Base-by-base conservation (phyloP, 1,140 invertebrate genomes). In the Lasioglossum albipes region DNA sequence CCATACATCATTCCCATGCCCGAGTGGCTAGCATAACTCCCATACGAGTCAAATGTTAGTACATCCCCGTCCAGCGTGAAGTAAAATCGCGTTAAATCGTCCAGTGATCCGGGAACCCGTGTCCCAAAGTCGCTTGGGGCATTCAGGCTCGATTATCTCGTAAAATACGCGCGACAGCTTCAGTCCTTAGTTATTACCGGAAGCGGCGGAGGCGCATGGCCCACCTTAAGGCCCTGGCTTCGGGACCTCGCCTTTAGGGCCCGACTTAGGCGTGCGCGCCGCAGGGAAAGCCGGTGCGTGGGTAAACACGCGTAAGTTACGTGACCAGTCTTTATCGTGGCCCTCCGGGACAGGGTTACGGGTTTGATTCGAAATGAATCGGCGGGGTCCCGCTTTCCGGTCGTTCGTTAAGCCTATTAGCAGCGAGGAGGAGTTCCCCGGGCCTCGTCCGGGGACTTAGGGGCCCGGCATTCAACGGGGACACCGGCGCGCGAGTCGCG, bases 271-370 rank as follows among this genome's bases (percentile, higher is more conserved):
- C 18, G 57, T 20, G n/a, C 7, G 57, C 7, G 57, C n/a, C 70
- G 78, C 54, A 82, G 69, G 75, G 76, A 87, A 87, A 84, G 70
- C 82, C 85, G 52, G 65, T 87, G 85, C 78, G 81, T 84, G 82
- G 86, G 82, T 87, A 87, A 87, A 87, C 86, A 87, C 65, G 76
- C 79, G 84, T 87, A 84, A 87, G 85, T 83, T 84, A 84, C 85
- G 85, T 84, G 86, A 84, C 85, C 79, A 62, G 79, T 87, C 74
- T 87, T 87, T 87, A 87, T 84, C 82, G 75, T n/a, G 61, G 71
- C 78, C 65, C 73, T 80, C 78, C 70, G 45, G 69, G 59, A 78
- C n/a, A 36, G 66, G 65, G n/a, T 54, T 57, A n/a, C 18, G 16
- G 27, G 61, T 45, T 66, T 77, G 82, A 87, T 87, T 87, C 74